These are phyloP conservation scores for Phacellophora camtschatica DNA, from an alignment of 30 jellyfish, hydroid and myxozoan genomes.

Conservation along the genomic window DNA sequence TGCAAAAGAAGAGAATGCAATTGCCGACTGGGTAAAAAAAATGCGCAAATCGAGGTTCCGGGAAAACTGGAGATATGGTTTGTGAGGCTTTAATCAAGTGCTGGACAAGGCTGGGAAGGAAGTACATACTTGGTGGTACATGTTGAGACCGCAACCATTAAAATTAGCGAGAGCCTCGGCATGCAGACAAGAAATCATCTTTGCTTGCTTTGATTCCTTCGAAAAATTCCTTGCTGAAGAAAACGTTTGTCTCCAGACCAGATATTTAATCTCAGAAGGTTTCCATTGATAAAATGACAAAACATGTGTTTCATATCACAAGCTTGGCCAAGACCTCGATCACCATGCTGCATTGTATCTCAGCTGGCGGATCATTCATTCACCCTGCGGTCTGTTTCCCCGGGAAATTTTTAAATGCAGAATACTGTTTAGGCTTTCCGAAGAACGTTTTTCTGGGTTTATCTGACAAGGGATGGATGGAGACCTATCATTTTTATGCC, in stretches of 20 bases:
- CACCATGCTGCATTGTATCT: not conserved
- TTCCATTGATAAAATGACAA: not conserved
- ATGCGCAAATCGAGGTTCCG: not conserved
- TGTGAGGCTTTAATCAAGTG: slow-evolving; percentile 2
- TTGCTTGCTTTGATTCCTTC: not conserved
- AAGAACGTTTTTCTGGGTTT: not conserved
- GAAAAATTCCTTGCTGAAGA: not conserved
- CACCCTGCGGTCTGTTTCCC: not conserved
- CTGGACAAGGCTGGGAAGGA: not conserved
- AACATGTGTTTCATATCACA: not conserved
- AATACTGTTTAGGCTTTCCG: not conserved
- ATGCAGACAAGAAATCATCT: not conserved
- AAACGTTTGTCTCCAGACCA: not conserved
- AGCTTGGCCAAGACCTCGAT: not conserved
- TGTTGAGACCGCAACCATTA: not conserved
- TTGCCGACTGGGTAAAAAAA: slow-evolving; percentile 19
- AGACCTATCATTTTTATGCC: not conserved
- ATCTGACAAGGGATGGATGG: not conserved
- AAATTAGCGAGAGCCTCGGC: not conserved
- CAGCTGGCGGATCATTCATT: not conserved
- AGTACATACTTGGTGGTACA: slow-evolving; percentile 11
- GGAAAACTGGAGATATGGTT: not conserved
- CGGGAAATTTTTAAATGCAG: not conserved
- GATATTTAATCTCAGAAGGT: not conserved
- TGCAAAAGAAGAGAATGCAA: not conserved